Percentiles rank a stretch among this genome's conserved stretches.
Evolutionary conservation across 2,113 vertebrate genomes (phyloP).

Genomic region (Irena cyanogastra): DNA sequence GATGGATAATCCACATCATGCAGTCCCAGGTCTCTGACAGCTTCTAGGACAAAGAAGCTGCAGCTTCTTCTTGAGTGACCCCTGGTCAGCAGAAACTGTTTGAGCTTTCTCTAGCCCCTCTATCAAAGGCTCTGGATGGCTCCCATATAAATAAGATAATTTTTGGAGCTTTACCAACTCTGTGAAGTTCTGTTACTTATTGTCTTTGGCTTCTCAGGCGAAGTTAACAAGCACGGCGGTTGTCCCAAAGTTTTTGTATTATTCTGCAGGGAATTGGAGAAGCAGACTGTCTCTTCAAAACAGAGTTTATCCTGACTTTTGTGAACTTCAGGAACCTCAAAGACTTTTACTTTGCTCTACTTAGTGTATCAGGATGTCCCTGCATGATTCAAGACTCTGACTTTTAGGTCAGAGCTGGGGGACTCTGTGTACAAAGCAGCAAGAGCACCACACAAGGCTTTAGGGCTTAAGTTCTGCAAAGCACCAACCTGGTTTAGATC

Average conservation of each 20-base stretch:
- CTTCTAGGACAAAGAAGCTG: not conserved
- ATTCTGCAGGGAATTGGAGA: not conserved
- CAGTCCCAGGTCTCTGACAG: not conserved
- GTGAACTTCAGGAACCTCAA: not conserved
- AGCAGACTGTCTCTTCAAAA: conserved; percentile 8
- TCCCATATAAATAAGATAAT: conserved; percentile 17
- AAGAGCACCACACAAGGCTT: not conserved
- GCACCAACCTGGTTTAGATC: not conserved
- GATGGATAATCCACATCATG: not conserved
- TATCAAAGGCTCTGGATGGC: conserved; percentile 8
- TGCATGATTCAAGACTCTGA: not conserved
- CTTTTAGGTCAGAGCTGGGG: not conserved
- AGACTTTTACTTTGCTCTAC: not conserved
- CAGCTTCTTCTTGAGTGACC: not conserved
- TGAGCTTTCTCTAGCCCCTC: not conserved
- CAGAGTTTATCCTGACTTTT: not conserved
- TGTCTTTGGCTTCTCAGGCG: conserved; percentile 31
- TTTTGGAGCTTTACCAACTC: conserved; percentile 40
- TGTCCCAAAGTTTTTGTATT: not conserved
- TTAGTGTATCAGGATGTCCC: not conserved
- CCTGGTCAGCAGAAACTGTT: not conserved
- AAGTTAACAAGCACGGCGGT: not conserved
- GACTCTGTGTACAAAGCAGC: not conserved
- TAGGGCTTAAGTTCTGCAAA: not conserved
- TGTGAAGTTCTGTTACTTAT: conserved; percentile 27